Base-by-base conservation (phyloP, 2,797 vertebrate genomes). In the Sebastes trivittatus region DNA sequence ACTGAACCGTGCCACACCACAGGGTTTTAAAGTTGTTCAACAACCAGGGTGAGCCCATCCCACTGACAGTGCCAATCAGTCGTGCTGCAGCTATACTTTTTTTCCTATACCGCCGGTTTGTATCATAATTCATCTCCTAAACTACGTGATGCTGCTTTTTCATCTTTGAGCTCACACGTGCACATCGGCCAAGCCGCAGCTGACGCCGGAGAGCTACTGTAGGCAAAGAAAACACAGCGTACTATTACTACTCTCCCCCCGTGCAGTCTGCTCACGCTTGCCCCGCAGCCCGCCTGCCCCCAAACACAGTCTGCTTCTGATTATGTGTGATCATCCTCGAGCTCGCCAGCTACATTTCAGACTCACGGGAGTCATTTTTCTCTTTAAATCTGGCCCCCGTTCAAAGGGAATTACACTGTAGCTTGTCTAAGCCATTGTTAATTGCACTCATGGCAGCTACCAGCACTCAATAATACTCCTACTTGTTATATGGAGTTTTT, bases 221-320 rank as follows among this genome's bases (percentile, higher is more conserved):
- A 93, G 93, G 94, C 91, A 92, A 94, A 93, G 93, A 93, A 95
- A 95, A 93, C 92, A 92, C 46, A 72, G 90, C 63, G 25, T 91
- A 85, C 91, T 88, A 83, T 95, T 92, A 87, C 94, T 90, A 49
- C 46, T 84, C 88, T 88, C 77, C 91, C 86, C 91, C 85, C 52
- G 25, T 83, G 82, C 84, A 85, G 91, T 87, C 88, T 85, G 87
- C 89, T 79, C 83, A 85, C 64, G 66, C 82, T 73, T 83, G 83
- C 83, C 92, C 89, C 85, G 75, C 72, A 62, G 80, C 80, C 83
- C 11, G 72, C 83, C 78, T 80, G 59, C 83, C 85, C 83, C 85
- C 81, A 83, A 92, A 92, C 82, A 42, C 87, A 83, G 88, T 94
- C 93, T 96, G 94, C 85, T 95, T 92, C 81, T 94, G 92, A 94